phyloP scores from a whole-genome alignment of 2,888 invertebrate species.

The Amphipoea oculea region DNA sequence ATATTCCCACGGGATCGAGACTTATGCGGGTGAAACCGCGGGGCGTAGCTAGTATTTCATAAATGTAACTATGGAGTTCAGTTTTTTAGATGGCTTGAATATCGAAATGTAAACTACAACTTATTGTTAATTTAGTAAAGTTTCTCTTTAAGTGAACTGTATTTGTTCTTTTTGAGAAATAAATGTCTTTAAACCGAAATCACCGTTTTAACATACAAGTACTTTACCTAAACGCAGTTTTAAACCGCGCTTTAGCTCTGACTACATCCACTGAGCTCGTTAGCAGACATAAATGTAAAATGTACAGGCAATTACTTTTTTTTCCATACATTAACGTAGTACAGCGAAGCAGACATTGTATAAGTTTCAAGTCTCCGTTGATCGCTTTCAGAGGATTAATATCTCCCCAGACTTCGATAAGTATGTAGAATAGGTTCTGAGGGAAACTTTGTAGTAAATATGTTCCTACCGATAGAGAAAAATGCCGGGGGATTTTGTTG shows the following conservation, averaged over 20 bases:
- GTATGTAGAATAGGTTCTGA: slow-evolving; percentile 59
- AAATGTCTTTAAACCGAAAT: not conserved
- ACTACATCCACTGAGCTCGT: slow-evolving; percentile 27
- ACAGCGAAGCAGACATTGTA: slow-evolving; percentile 29
- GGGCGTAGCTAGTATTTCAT: too few relatives aligned
- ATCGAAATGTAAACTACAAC: too few relatives aligned
- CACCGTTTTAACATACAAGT: not conserved
- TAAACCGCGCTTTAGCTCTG: slow-evolving; percentile 20
- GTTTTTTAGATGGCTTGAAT: too few relatives aligned
- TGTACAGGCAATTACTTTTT: slow-evolving; percentile 14
- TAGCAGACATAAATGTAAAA: slow-evolving; percentile 22
- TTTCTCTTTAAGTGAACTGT: too few relatives aligned
- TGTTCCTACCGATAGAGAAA: slow-evolving; percentile 37
- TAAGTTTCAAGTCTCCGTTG: slow-evolving; percentile 55
- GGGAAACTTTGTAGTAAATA: slow-evolving; percentile 55
- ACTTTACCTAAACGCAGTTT: slow-evolving; percentile 2
- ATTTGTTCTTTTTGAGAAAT: too few relatives aligned
- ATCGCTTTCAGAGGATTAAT: slow-evolving; percentile 64
- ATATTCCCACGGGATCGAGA: too few relatives aligned
- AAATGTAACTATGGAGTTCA: too few relatives aligned
- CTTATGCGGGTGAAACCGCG: too few relatives aligned
- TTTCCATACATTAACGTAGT: slow-evolving; percentile 7
- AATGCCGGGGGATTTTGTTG: slow-evolving; percentile 35
- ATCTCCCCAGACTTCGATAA: slow-evolving; percentile 60
- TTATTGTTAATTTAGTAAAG: too few relatives aligned